These are phyloP conservation scores for Spizella passerina DNA, from an alignment of 2,797 vertebrate species.

Conservation along the genomic window DNA sequence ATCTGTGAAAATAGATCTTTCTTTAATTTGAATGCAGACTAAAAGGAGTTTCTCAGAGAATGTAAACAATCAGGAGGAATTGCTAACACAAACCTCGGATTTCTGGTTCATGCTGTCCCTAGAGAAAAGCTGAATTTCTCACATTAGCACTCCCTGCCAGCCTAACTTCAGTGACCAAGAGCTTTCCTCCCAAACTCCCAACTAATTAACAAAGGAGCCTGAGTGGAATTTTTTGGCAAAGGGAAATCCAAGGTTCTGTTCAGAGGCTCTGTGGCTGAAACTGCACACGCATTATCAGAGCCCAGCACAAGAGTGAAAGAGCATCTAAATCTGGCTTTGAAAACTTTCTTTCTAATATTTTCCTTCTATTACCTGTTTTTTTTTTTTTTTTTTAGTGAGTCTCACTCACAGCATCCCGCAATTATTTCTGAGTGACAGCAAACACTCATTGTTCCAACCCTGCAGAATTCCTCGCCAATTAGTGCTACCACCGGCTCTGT, in stretches of 20 bases:
- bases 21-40: background rate
- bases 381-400: background rate
- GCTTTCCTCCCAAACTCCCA: background rate
- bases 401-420: background rate
- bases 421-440: background rate
- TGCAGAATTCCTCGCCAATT: background rate
- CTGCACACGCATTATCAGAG: background rate
- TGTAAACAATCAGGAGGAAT: background rate
- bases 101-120: background rate
- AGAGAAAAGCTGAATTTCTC: background rate
- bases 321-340: background rate
- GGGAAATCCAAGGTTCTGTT: background rate
- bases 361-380: background rate
- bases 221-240: slow-evolving; percentile 7
- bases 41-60: background rate
- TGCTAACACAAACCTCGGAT: background rate
- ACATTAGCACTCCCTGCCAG: background rate
- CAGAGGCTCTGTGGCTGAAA: background rate
- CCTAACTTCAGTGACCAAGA: background rate
- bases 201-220: background rate
- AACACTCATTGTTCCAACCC: background rate
- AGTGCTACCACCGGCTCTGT: background rate
- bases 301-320: background rate
- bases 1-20: background rate
- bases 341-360: background rate